A percentile compares a stretch with the other conserved stretches of the same genome.
Conservation (phyloP, 2,797 vertebrate species). For the Lacerta bilineata region DNA sequence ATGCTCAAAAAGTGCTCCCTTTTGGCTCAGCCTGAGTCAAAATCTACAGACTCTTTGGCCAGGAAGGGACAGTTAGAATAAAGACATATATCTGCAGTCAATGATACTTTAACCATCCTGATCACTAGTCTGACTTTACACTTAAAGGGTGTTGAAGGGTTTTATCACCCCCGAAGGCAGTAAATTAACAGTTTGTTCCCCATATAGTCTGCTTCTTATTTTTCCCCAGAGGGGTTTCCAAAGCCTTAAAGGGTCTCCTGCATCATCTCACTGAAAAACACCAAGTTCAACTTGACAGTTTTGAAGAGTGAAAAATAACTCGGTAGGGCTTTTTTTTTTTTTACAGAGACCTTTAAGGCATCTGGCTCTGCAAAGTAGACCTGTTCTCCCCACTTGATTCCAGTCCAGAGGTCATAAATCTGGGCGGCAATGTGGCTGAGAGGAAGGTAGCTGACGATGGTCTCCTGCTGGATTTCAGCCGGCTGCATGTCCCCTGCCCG, state of each 20-base stretch:
- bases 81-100: too few species aligned
- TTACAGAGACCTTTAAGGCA: conserved; percentile 86
- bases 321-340: neutral
- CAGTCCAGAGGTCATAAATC: conserved; percentile 90
- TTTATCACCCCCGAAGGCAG: neutral
- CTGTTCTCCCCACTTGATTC: conserved; percentile 89
- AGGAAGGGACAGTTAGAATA: too few species aligned
- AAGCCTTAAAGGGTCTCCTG: neutral
- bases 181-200: neutral
- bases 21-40: too few species aligned
- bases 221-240: conserved; percentile 24
- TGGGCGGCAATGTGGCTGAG: conserved; percentile 92
- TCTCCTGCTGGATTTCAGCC: conserved; percentile 87
- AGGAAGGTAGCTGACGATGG: conserved; percentile 90
- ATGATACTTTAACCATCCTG: neutral
- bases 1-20: too few species aligned
- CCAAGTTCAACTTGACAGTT: neutral
- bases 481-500: conserved; percentile 84
- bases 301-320: neutral
- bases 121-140: neutral
- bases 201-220: neutral
- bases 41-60: too few species aligned
- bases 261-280: neutral
- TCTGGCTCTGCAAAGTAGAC: conserved; percentile 90
- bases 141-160: neutral